Conservation (phyloP, 2,797 vertebrate species). For the Limnodromus scolopaceus region DNA sequence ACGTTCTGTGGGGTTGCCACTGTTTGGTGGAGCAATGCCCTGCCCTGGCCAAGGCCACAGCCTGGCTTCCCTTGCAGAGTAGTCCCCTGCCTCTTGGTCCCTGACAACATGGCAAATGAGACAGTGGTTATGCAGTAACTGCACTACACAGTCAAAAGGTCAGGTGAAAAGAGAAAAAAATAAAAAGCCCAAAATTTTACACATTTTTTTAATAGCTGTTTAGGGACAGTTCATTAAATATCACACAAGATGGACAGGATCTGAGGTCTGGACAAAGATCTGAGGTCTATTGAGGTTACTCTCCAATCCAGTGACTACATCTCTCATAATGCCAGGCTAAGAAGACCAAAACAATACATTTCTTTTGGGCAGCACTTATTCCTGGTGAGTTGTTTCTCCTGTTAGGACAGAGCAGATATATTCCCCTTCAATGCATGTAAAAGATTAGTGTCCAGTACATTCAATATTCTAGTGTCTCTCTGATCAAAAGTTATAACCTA, state of each 20-base stretch:
- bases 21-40: background rate
- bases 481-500: background rate
- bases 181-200: background rate
- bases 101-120: background rate
- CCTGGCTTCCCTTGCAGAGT: fast-evolving
- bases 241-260: background rate
- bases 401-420: background rate
- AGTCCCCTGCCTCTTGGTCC: background rate
- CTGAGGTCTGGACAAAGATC: background rate
- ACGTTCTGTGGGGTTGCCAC: background rate
- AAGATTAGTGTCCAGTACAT: background rate
- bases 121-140: fast-evolving
- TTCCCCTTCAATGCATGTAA: background rate
- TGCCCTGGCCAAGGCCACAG: background rate
- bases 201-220: background rate
- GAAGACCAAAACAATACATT: background rate
- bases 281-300: background rate
- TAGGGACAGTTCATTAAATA: background rate
- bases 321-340: background rate
- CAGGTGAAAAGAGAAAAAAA: background rate
- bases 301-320: background rate
- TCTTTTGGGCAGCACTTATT: background rate
- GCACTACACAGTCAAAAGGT: too few relatives aligned
- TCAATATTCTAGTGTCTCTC: background rate
- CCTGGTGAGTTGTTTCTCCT: background rate